A percentile compares a stretch with the other conserved stretches of the same genome.
phyloP scores from a whole-genome alignment of 2,888 invertebrate genomes.

The Parnassius apollo region DNA sequence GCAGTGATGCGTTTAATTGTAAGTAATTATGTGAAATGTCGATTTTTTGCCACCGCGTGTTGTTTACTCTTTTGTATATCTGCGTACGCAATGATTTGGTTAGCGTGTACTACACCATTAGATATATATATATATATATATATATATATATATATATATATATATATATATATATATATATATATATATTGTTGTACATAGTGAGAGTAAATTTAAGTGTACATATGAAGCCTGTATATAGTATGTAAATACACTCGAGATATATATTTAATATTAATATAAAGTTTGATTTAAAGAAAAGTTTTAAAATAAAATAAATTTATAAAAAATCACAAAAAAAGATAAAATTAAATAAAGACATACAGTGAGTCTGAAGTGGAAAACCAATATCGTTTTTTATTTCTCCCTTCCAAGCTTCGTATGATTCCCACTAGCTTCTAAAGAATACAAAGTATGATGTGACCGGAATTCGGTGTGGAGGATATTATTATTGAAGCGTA shows the following conservation, averaged over 20 bases:
- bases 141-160: constrained; percentile 24
- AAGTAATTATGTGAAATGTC: not conserved
- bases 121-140: constrained; percentile 23
- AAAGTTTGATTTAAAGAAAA: constrained; percentile 73
- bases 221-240: constrained; percentile 70
- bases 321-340: constrained; percentile 66
- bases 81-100: constrained; percentile 39
- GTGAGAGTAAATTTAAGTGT: constrained; percentile 44
- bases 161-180: constrained; percentile 11
- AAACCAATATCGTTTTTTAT: constrained; percentile 68
- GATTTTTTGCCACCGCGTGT: constrained; percentile 33
- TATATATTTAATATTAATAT: constrained; percentile 75
- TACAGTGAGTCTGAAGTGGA: constrained; percentile 78
- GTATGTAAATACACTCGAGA: constrained; percentile 71
- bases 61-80: constrained; percentile 43
- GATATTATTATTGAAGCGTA: no score
- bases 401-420: constrained; percentile 29
- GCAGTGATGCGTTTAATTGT: no score
- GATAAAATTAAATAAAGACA: constrained; percentile 71
- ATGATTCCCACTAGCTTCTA: no score
- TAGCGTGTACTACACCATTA: constrained; percentile 38
- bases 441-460: no score
- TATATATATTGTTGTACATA: constrained; percentile 39
- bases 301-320: constrained; percentile 72
- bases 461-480: no score